These are phyloP conservation scores for Junonia oenone DNA, from an alignment of 2,888 invertebrate species.

Conservation along the genomic window DNA sequence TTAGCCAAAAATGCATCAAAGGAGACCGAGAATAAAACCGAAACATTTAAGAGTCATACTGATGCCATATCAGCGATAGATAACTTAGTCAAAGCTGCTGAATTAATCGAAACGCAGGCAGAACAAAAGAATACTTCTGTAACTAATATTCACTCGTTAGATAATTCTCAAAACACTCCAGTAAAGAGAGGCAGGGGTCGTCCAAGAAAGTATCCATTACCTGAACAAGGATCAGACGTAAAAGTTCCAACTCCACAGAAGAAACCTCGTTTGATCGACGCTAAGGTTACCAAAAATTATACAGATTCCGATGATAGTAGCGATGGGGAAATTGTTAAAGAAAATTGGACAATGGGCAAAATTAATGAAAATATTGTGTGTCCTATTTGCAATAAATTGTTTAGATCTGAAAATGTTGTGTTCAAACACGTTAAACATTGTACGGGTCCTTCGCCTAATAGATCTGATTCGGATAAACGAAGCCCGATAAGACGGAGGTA, in stretches of 20 bases:
- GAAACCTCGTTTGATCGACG: constrained; percentile 55
- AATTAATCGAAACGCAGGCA: constrained; percentile 63
- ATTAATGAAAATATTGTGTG: constrained; percentile 74
- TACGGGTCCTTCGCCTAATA: constrained; percentile 66
- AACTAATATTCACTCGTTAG: constrained; percentile 31
- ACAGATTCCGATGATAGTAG: constrained; percentile 48
- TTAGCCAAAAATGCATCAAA: constrained; percentile 36
- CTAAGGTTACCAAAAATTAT: constrained; percentile 42
- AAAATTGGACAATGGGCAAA: constrained; percentile 77
- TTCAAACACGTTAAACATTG: constrained; percentile 77
- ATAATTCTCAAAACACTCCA: constrained; percentile 48
- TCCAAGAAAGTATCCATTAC: constrained; percentile 66
- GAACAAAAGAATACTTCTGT: constrained; percentile 43
- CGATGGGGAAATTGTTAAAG: constrained; percentile 52
- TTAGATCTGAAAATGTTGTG: constrained; percentile 72
- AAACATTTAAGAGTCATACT: constrained; percentile 39
- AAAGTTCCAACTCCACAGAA: constrained; percentile 57
- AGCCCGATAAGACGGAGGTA: constrained; percentile 47
- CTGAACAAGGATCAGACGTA: constrained; percentile 41
- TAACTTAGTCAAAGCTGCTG: constrained; percentile 70
- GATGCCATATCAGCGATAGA: constrained; percentile 64
- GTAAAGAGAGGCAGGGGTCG: constrained; percentile 67
- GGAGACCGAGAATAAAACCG: constrained; percentile 40
- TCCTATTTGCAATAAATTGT: constrained; percentile 71
- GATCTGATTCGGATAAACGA: constrained; percentile 62